Evolutionary conservation across 2,113 vertebrate species (phyloP), one percentile per base, ranked within the genome.

Genomic region (Ranitomeya variabilis): DNA sequence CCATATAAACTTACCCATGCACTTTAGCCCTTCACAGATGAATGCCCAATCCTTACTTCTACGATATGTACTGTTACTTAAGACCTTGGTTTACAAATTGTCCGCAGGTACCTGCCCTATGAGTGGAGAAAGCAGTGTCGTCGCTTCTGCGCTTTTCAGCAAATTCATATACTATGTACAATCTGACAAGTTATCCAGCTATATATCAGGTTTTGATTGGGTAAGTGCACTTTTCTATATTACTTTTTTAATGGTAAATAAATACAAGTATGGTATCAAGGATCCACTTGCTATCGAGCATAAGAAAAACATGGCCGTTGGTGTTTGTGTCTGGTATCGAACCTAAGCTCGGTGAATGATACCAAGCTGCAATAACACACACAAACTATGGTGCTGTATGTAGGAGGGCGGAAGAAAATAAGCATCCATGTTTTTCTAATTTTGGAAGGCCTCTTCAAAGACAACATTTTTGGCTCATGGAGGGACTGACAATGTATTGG

Each of bases 161-260:
- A 67, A 85, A 18, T 91, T 92, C 0, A 15, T 21, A 0, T 18
- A 6, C 2, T 86, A 71, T 0, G 84, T 83, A 26, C 1, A 0
- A 8, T 89, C 84, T 6, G 60, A 76, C n/a, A 85, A 91, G 26
- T 78, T 92, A 66, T 18, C 10, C 60, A 85, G 13, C 1, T 57
- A 90, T 15, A 19, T 74, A 51, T 0, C 23, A 3, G 59, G 45
- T n/a, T 91, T 92, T 52, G 77, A 62, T 0, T 83, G 90, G 86
- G 91, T 92, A 74, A 64, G 90, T 91, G 13, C 21, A 2, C 64
- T 55, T 84, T 71, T 18, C 7, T 14, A 12, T n/a, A n/a, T 66
- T n/a, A 21, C 62, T 51, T n/a, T 19, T 23, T 23, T 1, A n/a
- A 79, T 80, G 12, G 23, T 37, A 59, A 60, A 37, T 37, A 59